Evolutionary conservation across 2,113 vertebrate genomes (phyloP).

Genomic region (Athene noctua): DNA sequence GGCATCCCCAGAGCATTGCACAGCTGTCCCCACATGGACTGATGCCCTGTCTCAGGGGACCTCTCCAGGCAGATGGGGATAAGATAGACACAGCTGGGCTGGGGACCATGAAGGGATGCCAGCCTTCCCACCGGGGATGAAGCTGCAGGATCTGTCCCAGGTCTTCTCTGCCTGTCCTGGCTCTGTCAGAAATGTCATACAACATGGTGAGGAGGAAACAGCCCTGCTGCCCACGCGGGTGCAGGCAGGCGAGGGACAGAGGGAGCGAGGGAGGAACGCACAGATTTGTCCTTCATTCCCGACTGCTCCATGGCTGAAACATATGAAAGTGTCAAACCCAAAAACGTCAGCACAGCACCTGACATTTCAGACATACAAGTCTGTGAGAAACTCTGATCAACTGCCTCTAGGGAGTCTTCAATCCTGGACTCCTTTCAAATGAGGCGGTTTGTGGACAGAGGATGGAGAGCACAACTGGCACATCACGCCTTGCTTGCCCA

Average conservation of each 20-base stretch:
- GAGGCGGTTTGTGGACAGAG: neutral
- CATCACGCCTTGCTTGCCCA: neutral
- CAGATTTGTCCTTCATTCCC: neutral
- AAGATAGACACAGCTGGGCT: neutral
- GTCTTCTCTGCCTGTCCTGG: neutral
- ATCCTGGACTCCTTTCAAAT: neutral
- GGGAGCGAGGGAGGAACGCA: neutral
- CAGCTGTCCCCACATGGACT: neutral
- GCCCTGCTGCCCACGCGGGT: accelerated
- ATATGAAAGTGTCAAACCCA: neutral
- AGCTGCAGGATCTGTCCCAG: neutral
- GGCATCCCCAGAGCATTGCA: accelerated
- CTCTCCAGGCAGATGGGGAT: neutral
- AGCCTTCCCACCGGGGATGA: neutral
- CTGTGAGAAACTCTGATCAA: neutral
- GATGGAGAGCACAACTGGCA: neutral
- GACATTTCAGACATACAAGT: neutral
- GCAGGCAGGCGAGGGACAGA: neutral
- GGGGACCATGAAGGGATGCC: neutral
- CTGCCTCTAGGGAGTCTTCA: neutral
- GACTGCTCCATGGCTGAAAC: neutral
- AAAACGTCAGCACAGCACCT: neutral
- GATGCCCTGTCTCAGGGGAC: neutral
- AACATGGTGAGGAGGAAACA: neutral
- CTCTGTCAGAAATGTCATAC: neutral